These are phyloP conservation scores for Vannuccia rotundouncinata DNA, from an alignment of 2,888 invertebrate genomes.

Conservation along the genomic window DNA sequence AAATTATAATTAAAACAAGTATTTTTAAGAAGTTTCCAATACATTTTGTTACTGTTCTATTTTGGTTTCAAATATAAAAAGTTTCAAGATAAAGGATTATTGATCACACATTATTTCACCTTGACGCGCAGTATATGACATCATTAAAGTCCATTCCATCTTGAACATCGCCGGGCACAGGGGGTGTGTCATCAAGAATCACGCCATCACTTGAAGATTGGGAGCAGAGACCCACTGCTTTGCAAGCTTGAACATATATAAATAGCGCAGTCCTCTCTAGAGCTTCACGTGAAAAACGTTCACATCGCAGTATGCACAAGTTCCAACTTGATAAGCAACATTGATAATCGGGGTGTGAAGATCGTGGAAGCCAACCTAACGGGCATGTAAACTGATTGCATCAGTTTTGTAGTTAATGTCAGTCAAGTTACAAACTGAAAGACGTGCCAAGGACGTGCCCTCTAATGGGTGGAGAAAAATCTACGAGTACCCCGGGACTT, in stretches of 20 bases:
- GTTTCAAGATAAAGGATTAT: too few relatives aligned
- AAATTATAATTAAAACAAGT: too few relatives aligned
- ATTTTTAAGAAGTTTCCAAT: too few relatives aligned
- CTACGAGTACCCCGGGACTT: neutral
- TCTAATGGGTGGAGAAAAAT: slow-evolving; percentile 1
- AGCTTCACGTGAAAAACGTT: too few relatives aligned
- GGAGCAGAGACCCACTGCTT: neutral
- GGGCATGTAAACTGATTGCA: neutral
- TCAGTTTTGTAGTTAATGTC: neutral
- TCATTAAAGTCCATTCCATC: too few relatives aligned
- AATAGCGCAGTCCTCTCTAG: too few relatives aligned
- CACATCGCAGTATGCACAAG: neutral
- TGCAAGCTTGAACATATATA: too few relatives aligned
- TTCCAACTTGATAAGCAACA: neutral
- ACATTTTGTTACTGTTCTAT: too few relatives aligned
- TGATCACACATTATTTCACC: too few relatives aligned
- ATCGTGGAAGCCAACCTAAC: neutral
- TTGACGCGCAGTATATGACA: too few relatives aligned
- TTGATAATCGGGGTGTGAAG: neutral
- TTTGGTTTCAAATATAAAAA: too few relatives aligned
- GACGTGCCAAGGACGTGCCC: neutral
- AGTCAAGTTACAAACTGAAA: neutral
- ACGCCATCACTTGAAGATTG: neutral
- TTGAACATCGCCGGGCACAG: neutral
- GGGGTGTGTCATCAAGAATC: neutral